Evolutionary conservation across 1,140 invertebrate species (phyloP).

Genomic region (Dreissena polymorpha): DNA sequence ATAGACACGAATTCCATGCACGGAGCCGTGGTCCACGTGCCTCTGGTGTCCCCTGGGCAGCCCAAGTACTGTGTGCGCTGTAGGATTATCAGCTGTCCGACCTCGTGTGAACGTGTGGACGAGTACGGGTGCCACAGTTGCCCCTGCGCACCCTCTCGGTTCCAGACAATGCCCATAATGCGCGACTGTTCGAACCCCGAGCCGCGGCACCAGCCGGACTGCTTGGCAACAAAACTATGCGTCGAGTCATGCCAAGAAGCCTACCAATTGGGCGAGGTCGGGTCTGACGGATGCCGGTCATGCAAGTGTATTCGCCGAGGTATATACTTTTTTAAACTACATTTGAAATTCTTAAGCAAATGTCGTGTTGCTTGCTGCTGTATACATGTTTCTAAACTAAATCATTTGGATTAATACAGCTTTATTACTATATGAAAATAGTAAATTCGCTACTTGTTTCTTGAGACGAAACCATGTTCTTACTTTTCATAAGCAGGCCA

Average conservation of each 20-base stretch:
- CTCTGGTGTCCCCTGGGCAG: slow-evolving; percentile 26
- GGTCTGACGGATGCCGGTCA: slow-evolving; percentile 20
- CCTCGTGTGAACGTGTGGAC: slow-evolving; percentile 19
- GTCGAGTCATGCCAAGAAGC: slow-evolving; percentile 18
- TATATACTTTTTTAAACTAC: not conserved
- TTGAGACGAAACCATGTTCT: too few relatives aligned
- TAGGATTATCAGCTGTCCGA: slow-evolving; percentile 21
- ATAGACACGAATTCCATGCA: not conserved
- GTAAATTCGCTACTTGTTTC: too few relatives aligned
- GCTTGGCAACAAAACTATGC: slow-evolving; percentile 19
- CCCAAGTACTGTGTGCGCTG: slow-evolving; percentile 37
- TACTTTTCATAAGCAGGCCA: too few relatives aligned
- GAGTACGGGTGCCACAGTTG: slow-evolving; percentile 35
- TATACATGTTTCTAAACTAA: too few relatives aligned
- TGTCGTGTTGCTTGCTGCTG: too few relatives aligned
- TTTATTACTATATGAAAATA: too few relatives aligned
- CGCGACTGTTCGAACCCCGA: slow-evolving; percentile 21
- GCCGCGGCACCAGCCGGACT: not conserved
- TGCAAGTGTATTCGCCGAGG: slow-evolving; percentile 19
- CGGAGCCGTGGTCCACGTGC: slow-evolving; percentile 16
- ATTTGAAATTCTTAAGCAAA: too few relatives aligned
- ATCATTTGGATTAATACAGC: too few relatives aligned
- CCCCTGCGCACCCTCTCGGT: slow-evolving; percentile 38
- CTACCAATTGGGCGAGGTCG: slow-evolving; percentile 14
- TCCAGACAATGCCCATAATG: slow-evolving; percentile 35